Evolutionary conservation across 1,140 invertebrate species (phyloP).

Genomic region (Drosophila azteca): DNA sequence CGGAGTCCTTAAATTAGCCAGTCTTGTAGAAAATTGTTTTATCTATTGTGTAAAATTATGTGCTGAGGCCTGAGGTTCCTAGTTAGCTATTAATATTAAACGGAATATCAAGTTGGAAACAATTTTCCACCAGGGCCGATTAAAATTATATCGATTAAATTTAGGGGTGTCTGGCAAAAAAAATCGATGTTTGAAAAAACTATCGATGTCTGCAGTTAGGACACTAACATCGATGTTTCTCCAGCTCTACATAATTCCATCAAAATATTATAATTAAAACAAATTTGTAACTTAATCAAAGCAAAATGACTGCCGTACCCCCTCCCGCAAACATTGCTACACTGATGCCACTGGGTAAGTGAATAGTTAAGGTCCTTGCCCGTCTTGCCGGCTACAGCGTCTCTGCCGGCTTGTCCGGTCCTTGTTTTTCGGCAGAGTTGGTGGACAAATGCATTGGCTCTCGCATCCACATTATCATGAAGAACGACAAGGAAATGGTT

Average conservation of each 20-base stretch:
- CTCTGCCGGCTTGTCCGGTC: constrained; percentile 18
- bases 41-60: no score
- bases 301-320: constrained; percentile 74
- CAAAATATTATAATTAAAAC: constrained; percentile 15
- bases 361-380: neutral
- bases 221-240: no score
- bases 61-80: no score
- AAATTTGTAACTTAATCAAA: constrained; percentile 11
- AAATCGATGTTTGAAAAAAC: no score
- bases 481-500: constrained; percentile 99
- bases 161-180: no score
- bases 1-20: no score
- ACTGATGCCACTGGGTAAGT: constrained; percentile 88
- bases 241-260: neutral
- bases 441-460: constrained; percentile 99
- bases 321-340: constrained; percentile 88
- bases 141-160: no score
- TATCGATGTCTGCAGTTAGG: no score
- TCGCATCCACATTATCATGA: constrained; percentile 99
- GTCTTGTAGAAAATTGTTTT: no score
- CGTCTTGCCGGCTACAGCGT: neutral
- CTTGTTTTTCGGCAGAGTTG: constrained; percentile 88
- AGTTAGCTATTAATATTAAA: no score
- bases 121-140: no score
- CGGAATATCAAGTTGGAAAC: no score